Evolutionary conservation across 2,797 vertebrate genomes (phyloP), one percentile per base, ranked within the genome.

Genomic region (Notolabrus celidotus): DNA sequence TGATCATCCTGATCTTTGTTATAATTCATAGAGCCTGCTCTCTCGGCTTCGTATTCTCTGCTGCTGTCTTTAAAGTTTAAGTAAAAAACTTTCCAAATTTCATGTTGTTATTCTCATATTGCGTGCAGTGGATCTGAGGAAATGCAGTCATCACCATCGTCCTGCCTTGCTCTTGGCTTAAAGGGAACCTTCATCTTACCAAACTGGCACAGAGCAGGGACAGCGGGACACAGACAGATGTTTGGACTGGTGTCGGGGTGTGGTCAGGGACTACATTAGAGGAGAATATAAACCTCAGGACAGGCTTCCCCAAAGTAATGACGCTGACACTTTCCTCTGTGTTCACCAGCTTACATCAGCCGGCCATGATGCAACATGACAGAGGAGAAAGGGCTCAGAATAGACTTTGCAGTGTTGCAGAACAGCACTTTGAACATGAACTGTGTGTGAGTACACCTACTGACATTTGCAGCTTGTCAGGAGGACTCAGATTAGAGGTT

Each of bases 301-400:
- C 62, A 57, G 71, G 56, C 63, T 69, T 84, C 77, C 64, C 65
- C 52, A 19, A 61, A 67, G 72, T 71, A 56, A 73, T 49, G 74
- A 76, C 10, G 34, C 14, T 20, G 47, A 58, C 23, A 7, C 67
- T 74, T 76, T 71, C 73, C 60, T 86, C 72, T 82, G 74, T 84
- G 67, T 69, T 83, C 78, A 43, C 70, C 20, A 17, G 67, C 81
- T 88, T 87, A 69, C 87, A 85, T 90, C 91, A 92, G 82, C 71
- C 83, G 19, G 54, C 62, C 45, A 7, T 89, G 87, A 89, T 85
- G 87, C 84, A 92, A 89, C 59, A 19, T 22, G 49, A 62, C 63
- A 55, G 47, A 70, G 46, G 47, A 78, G 39, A 45, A 39, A 56
- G 70, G 58, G 63, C 74, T 75, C 76, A 62, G 51, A 64, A 34